A percentile compares a stretch with the other conserved stretches of the same genome.
Conservation (phyloP, 2,113 vertebrate species). For the Chascanopsetta lugubris region DNA sequence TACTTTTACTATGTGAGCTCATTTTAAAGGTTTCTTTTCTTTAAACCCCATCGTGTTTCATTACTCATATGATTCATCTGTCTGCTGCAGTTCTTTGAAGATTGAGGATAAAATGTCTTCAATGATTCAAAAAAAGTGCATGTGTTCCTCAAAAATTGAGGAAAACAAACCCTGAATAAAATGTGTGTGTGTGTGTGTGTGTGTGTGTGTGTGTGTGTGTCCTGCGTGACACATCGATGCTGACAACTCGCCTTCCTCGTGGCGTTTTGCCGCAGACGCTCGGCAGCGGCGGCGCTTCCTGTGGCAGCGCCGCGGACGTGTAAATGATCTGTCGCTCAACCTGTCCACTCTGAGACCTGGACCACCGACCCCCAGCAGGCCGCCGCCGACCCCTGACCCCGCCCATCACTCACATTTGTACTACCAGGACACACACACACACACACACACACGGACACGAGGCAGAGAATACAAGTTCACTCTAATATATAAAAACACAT, state of each 20-base stretch:
- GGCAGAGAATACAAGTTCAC: not conserved
- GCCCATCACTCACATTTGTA: not conserved
- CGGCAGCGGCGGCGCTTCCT: constrained; percentile 21
- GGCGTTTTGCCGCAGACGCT: constrained; percentile 1
- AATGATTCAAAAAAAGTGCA: too few species aligned
- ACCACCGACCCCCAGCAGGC: constrained; percentile 43
- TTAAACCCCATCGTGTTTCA: too few species aligned
- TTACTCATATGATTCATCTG: too few species aligned
- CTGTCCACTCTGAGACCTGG: constrained; percentile 32
- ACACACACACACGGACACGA: not conserved
- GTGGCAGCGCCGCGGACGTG: constrained; percentile 24
- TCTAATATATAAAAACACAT: not conserved
- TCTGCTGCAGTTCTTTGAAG: too few species aligned
- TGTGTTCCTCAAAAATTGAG: too few species aligned
- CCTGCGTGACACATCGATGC: constrained; percentile 1
- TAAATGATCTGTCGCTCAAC: constrained; percentile 42
- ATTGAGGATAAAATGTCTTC: too few species aligned
- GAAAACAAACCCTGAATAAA: too few species aligned
- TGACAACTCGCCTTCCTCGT: constrained; percentile 49
- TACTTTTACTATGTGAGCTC: too few species aligned
- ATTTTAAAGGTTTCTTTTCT: too few species aligned
- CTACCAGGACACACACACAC: not conserved
- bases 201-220: constrained; percentile 9
- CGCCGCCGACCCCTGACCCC: constrained; percentile 11
- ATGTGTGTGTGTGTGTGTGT: too few species aligned